Base-by-base conservation (phyloP, 2,888 invertebrate genomes). In the Mellilla xanthometata region DNA sequence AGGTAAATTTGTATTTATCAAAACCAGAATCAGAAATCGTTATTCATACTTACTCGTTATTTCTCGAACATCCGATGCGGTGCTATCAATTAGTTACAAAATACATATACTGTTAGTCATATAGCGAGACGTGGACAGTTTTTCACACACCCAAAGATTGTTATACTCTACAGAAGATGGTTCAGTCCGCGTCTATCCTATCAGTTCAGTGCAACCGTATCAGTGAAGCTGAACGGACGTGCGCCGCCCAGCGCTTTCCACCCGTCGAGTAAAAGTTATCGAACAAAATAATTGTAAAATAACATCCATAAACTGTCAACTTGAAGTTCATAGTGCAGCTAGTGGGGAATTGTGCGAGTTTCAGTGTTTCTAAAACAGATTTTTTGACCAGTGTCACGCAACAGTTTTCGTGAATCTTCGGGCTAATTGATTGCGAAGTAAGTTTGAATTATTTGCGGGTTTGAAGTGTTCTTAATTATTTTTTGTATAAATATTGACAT, bases 121-220 rank as follows among this genome's bases (percentile, higher is more conserved):
- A n/a, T n/a, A n/a, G n/a, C n/a, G n/a, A n/a, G n/a, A n/a, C n/a
- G n/a, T n/a, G n/a, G n/a, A n/a, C n/a, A n/a, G n/a, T n/a, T n/a
- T n/a, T n/a, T n/a, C n/a, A n/a, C n/a, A n/a, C n/a, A n/a, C n/a
- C n/a, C n/a, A n/a, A n/a, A n/a, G 24, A 2, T 24, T 24, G 24
- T 24, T 8, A 24, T 8, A 3, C 24, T 24, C 15, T n/a, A 26
- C 3, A 26, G 8, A 26, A n/a, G 9, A 26, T 26, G 3, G 26
- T 2, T 6, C 26, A 26, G 3, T 26, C 9, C 26, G n/a, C 7
- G 3, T 26, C n/a, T 9, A 26, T n/a, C 2, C 3, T n/a, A 26
- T 19, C 22, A 6, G 7, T 10, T 72, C 81, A 82, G 82, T 83
- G 59, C 65, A 69, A 62, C 60, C 57, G 55, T 58, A 64, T 50